Evolutionary conservation across 2,797 vertebrate species (phyloP).

Genomic region (Euthynnus affinis): DNA sequence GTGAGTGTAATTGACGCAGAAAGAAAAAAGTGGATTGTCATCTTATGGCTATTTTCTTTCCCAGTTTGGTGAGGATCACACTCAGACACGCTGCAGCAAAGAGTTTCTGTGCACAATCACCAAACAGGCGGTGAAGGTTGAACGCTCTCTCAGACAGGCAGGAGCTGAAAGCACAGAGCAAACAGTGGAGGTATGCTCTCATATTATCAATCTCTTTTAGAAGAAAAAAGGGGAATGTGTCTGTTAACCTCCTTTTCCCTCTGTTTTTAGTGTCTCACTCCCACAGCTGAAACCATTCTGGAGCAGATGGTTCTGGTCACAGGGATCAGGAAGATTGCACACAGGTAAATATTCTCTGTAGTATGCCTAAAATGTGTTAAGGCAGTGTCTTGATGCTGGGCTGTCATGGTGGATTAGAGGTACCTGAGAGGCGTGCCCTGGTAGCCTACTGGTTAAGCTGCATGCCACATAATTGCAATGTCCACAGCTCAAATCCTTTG

Average conservation of each 20-base stretch:
- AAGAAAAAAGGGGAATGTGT: not conserved
- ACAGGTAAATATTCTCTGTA: constrained; percentile 76
- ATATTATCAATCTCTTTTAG: not conserved
- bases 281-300: constrained; percentile 80
- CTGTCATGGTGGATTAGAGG: no score
- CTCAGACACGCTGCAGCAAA: constrained; percentile 85
- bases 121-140: constrained; percentile 89
- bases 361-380: no score
- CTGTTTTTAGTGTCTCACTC: constrained; percentile 79
- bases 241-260: not conserved
- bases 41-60: constrained; percentile 8
- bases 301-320: constrained; percentile 88
- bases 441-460: no score
- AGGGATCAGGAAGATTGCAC: constrained; percentile 82
- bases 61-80: constrained; percentile 87
- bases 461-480: no score
- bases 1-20: not conserved
- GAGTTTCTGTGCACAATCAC: constrained; percentile 88
- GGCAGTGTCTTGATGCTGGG: no score
- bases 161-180: constrained; percentile 79
- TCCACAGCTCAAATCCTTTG: no score
- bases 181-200: constrained; percentile 71
- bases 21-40: not conserved
- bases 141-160: constrained; percentile 87
- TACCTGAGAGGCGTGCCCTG: no score